A percentile compares a stretch with the other conserved stretches of the same genome.
Evolutionary conservation across 2,888 invertebrate genomes (phyloP).

Genomic region (Agrochola macilenta): DNA sequence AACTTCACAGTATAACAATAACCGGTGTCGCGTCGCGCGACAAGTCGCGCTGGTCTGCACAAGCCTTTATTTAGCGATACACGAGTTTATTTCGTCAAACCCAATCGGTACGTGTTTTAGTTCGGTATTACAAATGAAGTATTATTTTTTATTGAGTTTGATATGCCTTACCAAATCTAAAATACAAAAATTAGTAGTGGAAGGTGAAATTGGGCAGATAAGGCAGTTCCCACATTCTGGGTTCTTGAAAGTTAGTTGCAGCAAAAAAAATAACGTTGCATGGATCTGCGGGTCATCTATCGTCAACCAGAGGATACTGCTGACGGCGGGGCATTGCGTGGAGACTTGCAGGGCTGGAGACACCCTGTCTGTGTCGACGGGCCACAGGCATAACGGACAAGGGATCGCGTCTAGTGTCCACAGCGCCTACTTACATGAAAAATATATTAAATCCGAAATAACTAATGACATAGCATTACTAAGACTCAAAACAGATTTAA

Average conservation of each 20-base stretch:
- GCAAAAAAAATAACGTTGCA: rapidly evolving
- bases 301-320: constrained; percentile 7
- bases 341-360: rapidly evolving
- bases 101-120: not conserved
- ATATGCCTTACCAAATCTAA: not conserved
- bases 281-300: constrained; percentile 6
- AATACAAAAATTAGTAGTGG: not conserved
- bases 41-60: too few relatives aligned
- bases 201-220: not conserved
- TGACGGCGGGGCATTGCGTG: constrained; percentile 15
- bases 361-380: not conserved
- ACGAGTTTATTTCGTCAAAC: not conserved
- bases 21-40: too few relatives aligned
- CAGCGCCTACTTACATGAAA: not conserved
- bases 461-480: not conserved
- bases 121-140: constrained; percentile 2
- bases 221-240: constrained; percentile 10
- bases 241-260: not conserved
- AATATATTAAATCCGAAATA: rapidly evolving
- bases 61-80: too few relatives aligned
- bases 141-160: constrained; percentile 9
- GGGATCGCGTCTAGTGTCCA: not conserved
- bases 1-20: too few relatives aligned
- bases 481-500: not conserved
- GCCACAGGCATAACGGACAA: rapidly evolving